Percentiles rank a stretch among this genome's conserved stretches.
Evolutionary conservation across 2,113 vertebrate genomes (phyloP).

Genomic region (Pedionomus torquatus): DNA sequence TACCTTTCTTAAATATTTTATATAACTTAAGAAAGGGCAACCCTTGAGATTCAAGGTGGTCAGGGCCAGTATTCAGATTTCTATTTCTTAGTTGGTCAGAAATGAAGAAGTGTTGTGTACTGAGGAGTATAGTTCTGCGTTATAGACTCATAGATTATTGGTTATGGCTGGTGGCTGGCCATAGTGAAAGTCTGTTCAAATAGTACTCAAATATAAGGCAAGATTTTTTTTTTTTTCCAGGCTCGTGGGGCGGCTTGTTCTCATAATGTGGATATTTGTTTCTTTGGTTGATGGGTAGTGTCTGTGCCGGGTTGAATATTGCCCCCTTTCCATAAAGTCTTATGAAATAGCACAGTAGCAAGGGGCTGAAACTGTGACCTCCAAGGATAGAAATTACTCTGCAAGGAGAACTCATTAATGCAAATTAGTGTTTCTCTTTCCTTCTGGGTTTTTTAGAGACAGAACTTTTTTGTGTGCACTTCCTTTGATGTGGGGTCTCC

Average conservation of each 20-base stretch:
- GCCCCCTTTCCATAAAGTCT: neutral
- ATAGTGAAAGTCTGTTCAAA: neutral
- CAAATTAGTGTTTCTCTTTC: neutral
- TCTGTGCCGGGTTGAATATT: neutral
- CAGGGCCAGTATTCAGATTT: neutral
- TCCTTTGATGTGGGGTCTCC: constrained; percentile 6
- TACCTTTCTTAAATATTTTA: neutral
- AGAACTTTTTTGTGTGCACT: neutral
- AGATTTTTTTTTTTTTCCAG: neutral
- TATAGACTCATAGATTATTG: no score
- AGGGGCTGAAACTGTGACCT: neutral
- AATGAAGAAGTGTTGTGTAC: neutral
- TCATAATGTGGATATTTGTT: neutral
- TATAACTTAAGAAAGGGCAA: neutral
- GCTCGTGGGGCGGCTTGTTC: neutral
- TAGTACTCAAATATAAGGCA: neutral
- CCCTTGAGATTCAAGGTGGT: neutral
- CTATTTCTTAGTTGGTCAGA: neutral
- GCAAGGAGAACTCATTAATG: neutral
- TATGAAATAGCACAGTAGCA: neutral
- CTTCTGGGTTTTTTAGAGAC: neutral
- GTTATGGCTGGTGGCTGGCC: neutral
- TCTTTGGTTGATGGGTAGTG: neutral
- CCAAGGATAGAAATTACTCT: neutral
- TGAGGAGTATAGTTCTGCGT: neutral